Evolutionary conservation across 2,888 invertebrate species (phyloP), one percentile per base, ranked within the genome.

Genomic region (Cantharis rustica): DNA sequence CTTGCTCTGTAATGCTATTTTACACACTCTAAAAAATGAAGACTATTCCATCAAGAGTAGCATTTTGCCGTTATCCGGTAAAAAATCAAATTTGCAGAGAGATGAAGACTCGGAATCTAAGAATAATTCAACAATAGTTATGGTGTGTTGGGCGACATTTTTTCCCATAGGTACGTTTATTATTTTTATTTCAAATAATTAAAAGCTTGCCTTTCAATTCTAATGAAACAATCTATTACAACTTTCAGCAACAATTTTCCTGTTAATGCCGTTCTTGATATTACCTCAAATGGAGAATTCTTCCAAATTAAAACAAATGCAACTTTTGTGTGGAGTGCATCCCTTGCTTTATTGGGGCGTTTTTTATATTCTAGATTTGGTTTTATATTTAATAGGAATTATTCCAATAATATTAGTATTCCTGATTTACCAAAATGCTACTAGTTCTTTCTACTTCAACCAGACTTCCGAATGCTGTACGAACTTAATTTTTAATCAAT

Each of bases 291-390:
- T 88, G 71, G 95, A 95, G 86, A 89, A 91, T 10, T 84, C 86
- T 9, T 89, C 90, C 1, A 92, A 92, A 69, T 89, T 94, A 26
- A 92, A 94, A 17, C 92, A 92, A 81, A 85, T 94, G 47, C 94
- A 95, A 87, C 86, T 91, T 20, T 92, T 94, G 92, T 89, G 92
- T 0, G 93, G 94, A 3, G 90, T 93, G 23, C 88, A 91, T 0
- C 88, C 91, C 0, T 81, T 86, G 11, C 86, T 90, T 10, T 93
- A 93, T 86, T 95, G 95, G 95, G 61, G 89, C 4, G 0, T n/a
- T 7, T 47, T n/a, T 2, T 90, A 92, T 64, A 2, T 89, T 0
- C 90, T 90, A 82, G 95, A 95, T 87, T 82, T 89, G 7, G 0
- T 88, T 0, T 16, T 88, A 5, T 86, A 90, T 71, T 4, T 86